Conservation (phyloP, 1,140 invertebrate species). For the Drosophila kepulauana region DNA sequence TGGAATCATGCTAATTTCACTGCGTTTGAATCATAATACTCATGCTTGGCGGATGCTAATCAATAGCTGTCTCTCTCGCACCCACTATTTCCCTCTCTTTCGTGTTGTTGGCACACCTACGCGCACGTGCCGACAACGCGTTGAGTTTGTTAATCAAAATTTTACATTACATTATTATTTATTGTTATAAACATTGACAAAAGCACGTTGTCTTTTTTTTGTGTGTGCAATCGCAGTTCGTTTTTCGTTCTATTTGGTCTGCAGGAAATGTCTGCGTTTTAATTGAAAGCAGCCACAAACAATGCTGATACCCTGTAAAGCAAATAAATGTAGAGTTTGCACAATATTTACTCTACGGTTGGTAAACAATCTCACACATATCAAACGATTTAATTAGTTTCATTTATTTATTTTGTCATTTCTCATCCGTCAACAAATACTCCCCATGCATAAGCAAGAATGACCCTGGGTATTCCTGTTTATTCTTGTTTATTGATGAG, state of each 20-base stretch:
- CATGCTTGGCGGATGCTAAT: slow-evolving; percentile 9
- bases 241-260: slow-evolving; percentile 36
- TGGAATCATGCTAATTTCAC: slow-evolving; percentile 19
- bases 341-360: not conserved
- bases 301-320: not conserved
- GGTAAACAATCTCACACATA: not conserved
- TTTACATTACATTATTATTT: slow-evolving; percentile 12
- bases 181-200: slow-evolving; percentile 15
- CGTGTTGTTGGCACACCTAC: slow-evolving; percentile 15
- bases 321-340: not conserved
- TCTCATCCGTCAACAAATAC: not conserved
- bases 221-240: slow-evolving; percentile 17
- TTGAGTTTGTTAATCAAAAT: slow-evolving; percentile 18
- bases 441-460: not conserved
- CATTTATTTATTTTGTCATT: not conserved
- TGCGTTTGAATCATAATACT: slow-evolving; percentile 14
- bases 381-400: not conserved
- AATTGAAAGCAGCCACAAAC: slow-evolving; percentile 46
- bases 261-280: slow-evolving; percentile 58
- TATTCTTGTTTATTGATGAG: slow-evolving; percentile 32
- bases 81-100: not conserved
- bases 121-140: slow-evolving; percentile 22
- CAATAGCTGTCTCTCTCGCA: not conserved
- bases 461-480: not conserved
- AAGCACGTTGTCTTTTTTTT: slow-evolving; percentile 25